Evolutionary conservation across 2,797 vertebrate genomes (phyloP).

Genomic region (Leucoraja ocellata): DNA sequence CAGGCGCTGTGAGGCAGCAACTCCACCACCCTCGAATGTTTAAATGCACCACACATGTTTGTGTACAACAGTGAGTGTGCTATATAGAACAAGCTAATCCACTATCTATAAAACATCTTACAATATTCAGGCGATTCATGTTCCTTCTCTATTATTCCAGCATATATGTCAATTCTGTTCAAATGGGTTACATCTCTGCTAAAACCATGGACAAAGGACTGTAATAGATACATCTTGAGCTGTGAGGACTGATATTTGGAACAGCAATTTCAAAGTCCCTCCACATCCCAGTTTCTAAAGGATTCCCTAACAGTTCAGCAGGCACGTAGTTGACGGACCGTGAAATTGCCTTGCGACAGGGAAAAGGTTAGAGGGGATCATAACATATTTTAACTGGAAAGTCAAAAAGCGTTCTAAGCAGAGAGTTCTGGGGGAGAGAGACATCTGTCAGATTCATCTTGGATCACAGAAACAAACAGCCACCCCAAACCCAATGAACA

Average conservation of each 20-base stretch:
- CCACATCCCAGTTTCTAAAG: neutral
- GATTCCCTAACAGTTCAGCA: neutral
- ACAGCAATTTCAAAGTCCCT: neutral
- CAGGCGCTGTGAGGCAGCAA: too few relatives aligned
- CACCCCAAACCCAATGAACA: neutral
- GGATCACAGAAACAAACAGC: neutral
- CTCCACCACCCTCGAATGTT: neutral
- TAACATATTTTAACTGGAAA: neutral
- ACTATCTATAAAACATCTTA: neutral
- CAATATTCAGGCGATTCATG: neutral
- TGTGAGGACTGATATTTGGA: neutral
- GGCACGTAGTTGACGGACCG: neutral
- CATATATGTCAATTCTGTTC: neutral
- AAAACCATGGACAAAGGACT: neutral
- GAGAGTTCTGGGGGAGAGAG: neutral
- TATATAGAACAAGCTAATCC: neutral
- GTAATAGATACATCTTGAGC: neutral
- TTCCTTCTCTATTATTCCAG: neutral
- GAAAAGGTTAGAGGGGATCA: neutral
- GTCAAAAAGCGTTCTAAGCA: neutral
- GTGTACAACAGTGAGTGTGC: too few relatives aligned
- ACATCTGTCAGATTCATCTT: neutral
- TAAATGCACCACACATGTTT: neutral
- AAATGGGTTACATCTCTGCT: neutral
- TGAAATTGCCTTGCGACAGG: neutral